These are phyloP conservation scores for Anarrhichthys ocellatus DNA, from an alignment of 2,113 vertebrate species.

Conservation along the genomic window DNA sequence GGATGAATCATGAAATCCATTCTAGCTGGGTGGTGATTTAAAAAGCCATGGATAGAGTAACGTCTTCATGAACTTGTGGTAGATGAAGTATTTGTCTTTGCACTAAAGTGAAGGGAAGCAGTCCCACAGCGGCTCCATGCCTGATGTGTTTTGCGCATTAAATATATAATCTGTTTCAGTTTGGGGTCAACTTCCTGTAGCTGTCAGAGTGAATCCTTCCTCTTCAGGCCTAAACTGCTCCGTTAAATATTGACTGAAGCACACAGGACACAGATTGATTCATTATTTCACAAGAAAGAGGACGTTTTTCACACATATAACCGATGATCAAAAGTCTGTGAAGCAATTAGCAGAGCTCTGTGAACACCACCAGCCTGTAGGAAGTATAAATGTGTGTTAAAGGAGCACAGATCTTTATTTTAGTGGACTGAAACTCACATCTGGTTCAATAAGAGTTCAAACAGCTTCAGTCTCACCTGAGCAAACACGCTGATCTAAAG, in stretches of 20 bases:
- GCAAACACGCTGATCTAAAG: not conserved
- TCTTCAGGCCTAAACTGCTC: not conserved
- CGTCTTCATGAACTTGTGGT: not conserved
- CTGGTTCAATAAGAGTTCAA: not conserved
- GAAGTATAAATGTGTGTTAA: not conserved
- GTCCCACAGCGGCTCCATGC: not conserved
- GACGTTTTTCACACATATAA: not conserved
- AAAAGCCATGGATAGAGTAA: not conserved
- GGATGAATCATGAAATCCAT: not conserved
- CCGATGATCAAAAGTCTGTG: not conserved
- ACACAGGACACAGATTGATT: conserved; percentile 20
- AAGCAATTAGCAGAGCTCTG: not conserved
- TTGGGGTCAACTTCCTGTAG: conserved; percentile 8
- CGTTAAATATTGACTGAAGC: conserved; percentile 52
- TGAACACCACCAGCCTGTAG: not conserved
- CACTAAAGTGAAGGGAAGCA: not conserved
- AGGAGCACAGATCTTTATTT: not conserved
- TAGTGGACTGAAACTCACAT: not conserved
- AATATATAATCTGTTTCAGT: conserved; percentile 17
- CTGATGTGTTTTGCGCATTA: not conserved
- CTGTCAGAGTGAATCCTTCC: conserved; percentile 21
- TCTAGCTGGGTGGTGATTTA: not conserved
- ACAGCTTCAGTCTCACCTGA: not conserved
- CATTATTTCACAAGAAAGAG: conserved; percentile 10
- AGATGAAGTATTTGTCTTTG: not conserved